These are phyloP conservation scores for Hylomyscus alleni DNA, from an alignment of 2,797 vertebrate species.

Conservation along the genomic window DNA sequence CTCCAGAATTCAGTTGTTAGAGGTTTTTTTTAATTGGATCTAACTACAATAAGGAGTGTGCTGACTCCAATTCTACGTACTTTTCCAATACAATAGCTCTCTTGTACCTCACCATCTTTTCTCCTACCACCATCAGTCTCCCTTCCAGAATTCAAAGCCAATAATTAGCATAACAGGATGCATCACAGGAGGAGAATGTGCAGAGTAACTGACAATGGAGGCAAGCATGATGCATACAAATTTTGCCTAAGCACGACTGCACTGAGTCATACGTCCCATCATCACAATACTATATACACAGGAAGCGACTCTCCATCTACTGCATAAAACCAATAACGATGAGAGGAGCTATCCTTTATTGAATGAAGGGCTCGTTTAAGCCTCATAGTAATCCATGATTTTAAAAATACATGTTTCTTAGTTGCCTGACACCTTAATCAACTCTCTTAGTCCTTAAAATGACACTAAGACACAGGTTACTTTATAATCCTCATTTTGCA, in stretches of 20 bases:
- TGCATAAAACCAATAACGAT: conserved; percentile 25
- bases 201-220: conserved; percentile 19
- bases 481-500: conserved; percentile 52
- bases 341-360: conserved; percentile 48
- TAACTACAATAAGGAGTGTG: conserved; percentile 26
- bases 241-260: conserved; percentile 2
- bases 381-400: conserved; percentile 24
- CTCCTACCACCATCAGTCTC: conserved; percentile 1
- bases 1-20: conserved; percentile 44
- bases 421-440: conserved; percentile 13
- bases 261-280: background rate
- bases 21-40: conserved; percentile 43
- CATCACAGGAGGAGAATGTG: background rate
- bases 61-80: conserved; percentile 1
- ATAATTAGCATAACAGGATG: conserved; percentile 28
- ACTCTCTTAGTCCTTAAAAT: conserved; percentile 37
- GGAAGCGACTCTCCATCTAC: background rate
- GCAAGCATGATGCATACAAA: conserved; percentile 11
- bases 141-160: conserved; percentile 55
- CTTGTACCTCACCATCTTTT: background rate
- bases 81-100: conserved; percentile 35
- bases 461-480: background rate
- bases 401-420: conserved; percentile 53
- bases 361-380: conserved; percentile 48
- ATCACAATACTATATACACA: conserved; percentile 26